Evolutionary conservation across 2,113 vertebrate species (phyloP).

Genomic region (Peromyscus californicus): DNA sequence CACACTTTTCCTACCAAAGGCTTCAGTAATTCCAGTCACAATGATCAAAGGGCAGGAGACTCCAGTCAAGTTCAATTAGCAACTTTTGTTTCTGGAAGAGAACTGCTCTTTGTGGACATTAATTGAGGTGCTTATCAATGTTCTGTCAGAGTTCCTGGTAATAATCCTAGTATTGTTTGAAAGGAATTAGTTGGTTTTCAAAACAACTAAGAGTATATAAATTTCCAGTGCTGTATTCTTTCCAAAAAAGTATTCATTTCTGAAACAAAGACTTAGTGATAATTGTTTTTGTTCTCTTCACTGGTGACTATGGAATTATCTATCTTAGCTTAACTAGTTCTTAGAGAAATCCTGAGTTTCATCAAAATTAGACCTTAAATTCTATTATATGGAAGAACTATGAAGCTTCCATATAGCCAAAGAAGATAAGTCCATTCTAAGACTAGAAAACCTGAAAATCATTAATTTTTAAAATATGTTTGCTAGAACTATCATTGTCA

Average conservation of each 20-base stretch:
- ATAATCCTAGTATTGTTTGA: not conserved
- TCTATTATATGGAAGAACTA: not conserved
- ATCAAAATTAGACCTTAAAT: not conserved
- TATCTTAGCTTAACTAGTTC: not conserved
- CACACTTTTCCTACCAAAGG: not conserved
- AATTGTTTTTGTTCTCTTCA: not conserved
- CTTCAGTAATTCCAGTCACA: not conserved
- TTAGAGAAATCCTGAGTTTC: not conserved
- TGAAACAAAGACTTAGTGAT: not conserved
- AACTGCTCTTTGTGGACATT: not conserved
- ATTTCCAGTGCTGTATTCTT: not conserved
- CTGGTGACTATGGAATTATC: not conserved
- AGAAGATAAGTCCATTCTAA: not conserved
- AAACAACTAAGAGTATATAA: not conserved
- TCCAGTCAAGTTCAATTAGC: not conserved
- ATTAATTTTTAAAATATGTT: not conserved
- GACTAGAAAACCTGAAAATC: not conserved
- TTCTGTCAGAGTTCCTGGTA: not conserved
- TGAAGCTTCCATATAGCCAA: not conserved
- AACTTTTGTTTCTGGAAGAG: slow-evolving; percentile 23
- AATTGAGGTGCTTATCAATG: not conserved
- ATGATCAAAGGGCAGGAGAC: not conserved
- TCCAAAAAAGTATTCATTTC: not conserved
- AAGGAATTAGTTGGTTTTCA: not conserved
- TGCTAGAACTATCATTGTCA: not conserved